Percentiles rank a stretch among this genome's conserved stretches.
phyloP scores from a whole-genome alignment of 2,888 invertebrate species.

The Clistopyga incitator region DNA sequence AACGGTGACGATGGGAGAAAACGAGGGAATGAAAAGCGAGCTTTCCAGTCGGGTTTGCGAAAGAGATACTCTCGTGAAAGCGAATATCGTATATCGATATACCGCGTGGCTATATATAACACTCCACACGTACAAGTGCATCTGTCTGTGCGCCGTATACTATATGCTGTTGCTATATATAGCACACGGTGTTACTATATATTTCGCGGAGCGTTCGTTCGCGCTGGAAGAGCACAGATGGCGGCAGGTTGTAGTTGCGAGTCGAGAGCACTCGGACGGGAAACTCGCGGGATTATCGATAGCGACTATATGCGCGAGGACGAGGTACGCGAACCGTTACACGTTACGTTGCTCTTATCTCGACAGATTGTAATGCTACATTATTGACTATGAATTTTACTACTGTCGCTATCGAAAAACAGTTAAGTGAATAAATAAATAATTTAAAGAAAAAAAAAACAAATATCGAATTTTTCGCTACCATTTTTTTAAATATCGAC shows the following conservation, averaged over 20 bases:
- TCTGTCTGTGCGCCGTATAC: neutral
- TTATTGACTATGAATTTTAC: slow-evolving; percentile 57
- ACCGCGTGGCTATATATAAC: slow-evolving; percentile 4
- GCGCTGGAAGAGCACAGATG: slow-evolving; percentile 64
- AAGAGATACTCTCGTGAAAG: slow-evolving; percentile 43
- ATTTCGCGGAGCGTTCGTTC: slow-evolving; percentile 54
- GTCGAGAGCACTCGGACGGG: slow-evolving; percentile 56
- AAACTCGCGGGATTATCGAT: slow-evolving; percentile 69
- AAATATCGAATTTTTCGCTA: neutral
- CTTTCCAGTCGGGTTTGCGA: slow-evolving; percentile 44
- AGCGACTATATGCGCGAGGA: slow-evolving; percentile 58
- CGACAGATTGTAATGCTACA: slow-evolving; percentile 55
- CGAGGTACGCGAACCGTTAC: slow-evolving; percentile 48
- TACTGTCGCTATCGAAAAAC: neutral
- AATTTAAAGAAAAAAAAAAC: too few relatives aligned
- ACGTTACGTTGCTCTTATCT: slow-evolving; percentile 59
- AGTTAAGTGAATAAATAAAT: neutral
- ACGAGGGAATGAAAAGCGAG: slow-evolving; percentile 50
- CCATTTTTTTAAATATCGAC: slow-evolving; percentile 16
- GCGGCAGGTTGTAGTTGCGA: slow-evolving; percentile 58
- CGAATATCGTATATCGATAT: slow-evolving; percentile 52
- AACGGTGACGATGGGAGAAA: slow-evolving; percentile 6
- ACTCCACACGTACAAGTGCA: neutral
- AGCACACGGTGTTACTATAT: neutral
- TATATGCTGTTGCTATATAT: slow-evolving; percentile 16